Evolutionary conservation across 2,113 vertebrate species (phyloP).

Genomic region (Rhineura floridana): DNA sequence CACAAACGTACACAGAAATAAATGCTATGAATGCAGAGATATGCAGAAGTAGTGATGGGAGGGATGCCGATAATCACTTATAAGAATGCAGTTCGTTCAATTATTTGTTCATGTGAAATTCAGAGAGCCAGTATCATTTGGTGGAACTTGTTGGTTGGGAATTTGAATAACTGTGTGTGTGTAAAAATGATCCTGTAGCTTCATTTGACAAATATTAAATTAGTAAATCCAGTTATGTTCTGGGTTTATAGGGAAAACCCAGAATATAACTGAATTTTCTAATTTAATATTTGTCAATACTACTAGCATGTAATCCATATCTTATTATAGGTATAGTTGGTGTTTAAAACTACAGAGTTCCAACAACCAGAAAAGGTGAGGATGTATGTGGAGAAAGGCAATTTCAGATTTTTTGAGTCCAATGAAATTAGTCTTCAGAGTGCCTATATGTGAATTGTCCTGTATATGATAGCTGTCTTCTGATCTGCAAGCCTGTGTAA

Average conservation of each 20-base stretch:
- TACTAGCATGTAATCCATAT: not conserved
- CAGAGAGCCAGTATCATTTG: not conserved
- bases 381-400: not conserved
- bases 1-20: not conserved
- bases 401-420: not conserved
- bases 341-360: not conserved
- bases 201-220: not conserved
- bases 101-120: not conserved
- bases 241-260: too few relatives aligned
- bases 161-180: not conserved
- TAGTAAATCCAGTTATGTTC: not conserved
- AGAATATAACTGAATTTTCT: too few relatives aligned
- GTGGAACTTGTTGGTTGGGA: not conserved
- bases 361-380: too few relatives aligned
- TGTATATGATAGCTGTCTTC: not conserved
- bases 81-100: too few relatives aligned
- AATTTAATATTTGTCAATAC: too few relatives aligned
- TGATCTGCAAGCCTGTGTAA: not conserved
- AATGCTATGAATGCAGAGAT: not conserved
- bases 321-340: not conserved
- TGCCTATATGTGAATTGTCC: not conserved
- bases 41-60: not conserved
- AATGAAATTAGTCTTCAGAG: not conserved
- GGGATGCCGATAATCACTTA: too few relatives aligned
- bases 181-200: not conserved